These are phyloP conservation scores for Rhineura floridana DNA, from an alignment of 2,113 vertebrate species.

Conservation along the genomic window DNA sequence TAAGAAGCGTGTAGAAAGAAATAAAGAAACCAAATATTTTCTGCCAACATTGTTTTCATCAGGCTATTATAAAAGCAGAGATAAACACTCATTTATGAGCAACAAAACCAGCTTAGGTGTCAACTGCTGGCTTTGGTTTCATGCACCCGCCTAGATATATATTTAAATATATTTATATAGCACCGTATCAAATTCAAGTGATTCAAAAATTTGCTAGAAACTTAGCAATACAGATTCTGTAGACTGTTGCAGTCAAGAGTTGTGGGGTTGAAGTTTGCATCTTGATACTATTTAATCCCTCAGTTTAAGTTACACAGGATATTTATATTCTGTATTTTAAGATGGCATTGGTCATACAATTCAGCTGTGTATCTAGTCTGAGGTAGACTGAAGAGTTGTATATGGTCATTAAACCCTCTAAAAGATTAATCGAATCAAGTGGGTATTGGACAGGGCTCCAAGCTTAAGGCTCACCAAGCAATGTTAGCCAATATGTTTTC, in stretches of 20 bases:
- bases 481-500: slow-evolving; percentile 4
- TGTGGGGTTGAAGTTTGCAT: slow-evolving; percentile 32
- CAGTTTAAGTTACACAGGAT: slow-evolving; percentile 45
- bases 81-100: slow-evolving; percentile 44
- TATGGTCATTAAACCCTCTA: slow-evolving; percentile 47
- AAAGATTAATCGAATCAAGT: slow-evolving; percentile 34
- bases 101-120: slow-evolving; percentile 43
- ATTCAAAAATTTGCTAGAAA: slow-evolving; percentile 67
- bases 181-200: slow-evolving; percentile 80
- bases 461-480: slow-evolving; percentile 33
- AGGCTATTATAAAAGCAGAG: slow-evolving; percentile 65
- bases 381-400: slow-evolving; percentile 75
- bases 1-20: slow-evolving; percentile 64
- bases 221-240: slow-evolving; percentile 42
- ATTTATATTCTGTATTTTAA: slow-evolving; percentile 32
- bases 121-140: slow-evolving; percentile 26
- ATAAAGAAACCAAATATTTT: slow-evolving; percentile 9
- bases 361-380: slow-evolving; percentile 62
- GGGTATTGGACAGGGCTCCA: slow-evolving; percentile 35
- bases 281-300: slow-evolving; percentile 33
- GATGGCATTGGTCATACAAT: slow-evolving; percentile 31
- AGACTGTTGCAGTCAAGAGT: slow-evolving; percentile 50
- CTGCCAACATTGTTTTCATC: slow-evolving; percentile 63
- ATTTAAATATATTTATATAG: slow-evolving; percentile 68
- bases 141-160: slow-evolving; percentile 31